These are phyloP conservation scores for Columba guinea DNA, from an alignment of 2,797 vertebrate genomes.

Conservation along the genomic window DNA sequence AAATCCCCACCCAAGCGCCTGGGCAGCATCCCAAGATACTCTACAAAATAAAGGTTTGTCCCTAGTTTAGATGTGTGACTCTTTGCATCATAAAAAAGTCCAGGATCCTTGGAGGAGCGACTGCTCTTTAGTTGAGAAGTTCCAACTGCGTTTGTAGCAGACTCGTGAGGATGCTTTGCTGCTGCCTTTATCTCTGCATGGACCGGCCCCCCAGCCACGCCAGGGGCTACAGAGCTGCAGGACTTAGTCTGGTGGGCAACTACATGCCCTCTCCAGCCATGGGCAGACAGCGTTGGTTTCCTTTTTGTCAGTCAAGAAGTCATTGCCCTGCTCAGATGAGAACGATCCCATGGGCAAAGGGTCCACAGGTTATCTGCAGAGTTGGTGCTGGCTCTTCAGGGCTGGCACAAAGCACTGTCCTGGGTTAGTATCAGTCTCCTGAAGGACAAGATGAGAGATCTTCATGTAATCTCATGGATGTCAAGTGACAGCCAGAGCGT, in stretches of 20 bases:
- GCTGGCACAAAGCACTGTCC: not conserved
- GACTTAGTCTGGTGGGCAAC: not conserved
- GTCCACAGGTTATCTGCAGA: not conserved
- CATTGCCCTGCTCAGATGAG: not conserved
- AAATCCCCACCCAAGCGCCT: rapidly evolving
- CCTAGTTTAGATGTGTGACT: not conserved
- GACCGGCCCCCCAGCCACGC: not conserved
- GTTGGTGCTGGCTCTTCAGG: not conserved
- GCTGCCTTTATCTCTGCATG: not conserved
- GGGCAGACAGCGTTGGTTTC: not conserved
- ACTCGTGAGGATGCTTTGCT: not conserved
- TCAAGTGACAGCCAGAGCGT: not conserved
- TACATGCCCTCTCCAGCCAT: not conserved
- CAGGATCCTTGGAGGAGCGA: not conserved
- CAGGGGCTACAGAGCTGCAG: not conserved
- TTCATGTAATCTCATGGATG: not conserved
- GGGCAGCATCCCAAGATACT: not conserved
- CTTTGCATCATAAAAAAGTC: not conserved
- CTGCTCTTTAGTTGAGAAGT: not conserved
- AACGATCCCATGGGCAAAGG: not conserved
- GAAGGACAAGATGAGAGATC: not conserved
- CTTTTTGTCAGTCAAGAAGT: not conserved
- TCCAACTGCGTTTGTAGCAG: not conserved
- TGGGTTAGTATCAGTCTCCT: not conserved
- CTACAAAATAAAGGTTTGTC: not conserved